Base-by-base conservation (phyloP, 2,888 invertebrate genomes). In the Hydriomena furcata region DNA sequence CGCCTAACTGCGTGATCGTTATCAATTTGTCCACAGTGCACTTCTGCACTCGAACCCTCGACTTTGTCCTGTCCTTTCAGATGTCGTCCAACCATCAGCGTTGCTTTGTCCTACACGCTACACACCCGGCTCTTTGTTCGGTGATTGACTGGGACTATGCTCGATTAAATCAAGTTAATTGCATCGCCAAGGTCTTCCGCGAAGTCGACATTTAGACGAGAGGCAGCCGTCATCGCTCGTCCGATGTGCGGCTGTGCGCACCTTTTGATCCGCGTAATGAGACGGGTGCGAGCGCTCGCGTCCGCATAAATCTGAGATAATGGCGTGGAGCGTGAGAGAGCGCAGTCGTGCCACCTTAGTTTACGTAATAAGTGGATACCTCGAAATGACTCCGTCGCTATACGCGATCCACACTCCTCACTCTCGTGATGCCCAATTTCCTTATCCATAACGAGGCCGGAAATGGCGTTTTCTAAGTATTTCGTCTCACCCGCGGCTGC, bases 281-380 rank as follows among this genome's bases (percentile, higher is more conserved):
- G 84, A 79, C 79, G 77, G 73, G 80, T 79, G 82, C 77, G 76
- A 76, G 76, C 63, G 71, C 73, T 67, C 61, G 74, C 75, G 77
- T 80, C 78, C 76, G 78, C 80, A 84, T 83, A 84, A 83, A 85
- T 81, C 79, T 77, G 63, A 76, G 72, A 79, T 84, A 82, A 84
- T 85, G 76, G 80, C 68, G 74, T 66, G 63, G 73, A 84, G 76
- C 85, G 84, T 86, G 84, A 86, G 84, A 84, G 82, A 83, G 81
- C 78, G 68, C 71, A 65, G 76, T 85, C 84, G 84, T 85, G 82
- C 79, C 73, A 79, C 75, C 73, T 83, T 73, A 74, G 73, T 79
- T 82, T 81, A 80, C 76, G 82, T 81, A 85, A 84, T 83, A 83
- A 82, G 75, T 81, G 72, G 72, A 78, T 80, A 76, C 75, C 71